Evolutionary conservation across 64 coral and sea anemone genomes (phyloP), one percentile per base, ranked within the genome.

Genomic region (Montipora sp.): DNA sequence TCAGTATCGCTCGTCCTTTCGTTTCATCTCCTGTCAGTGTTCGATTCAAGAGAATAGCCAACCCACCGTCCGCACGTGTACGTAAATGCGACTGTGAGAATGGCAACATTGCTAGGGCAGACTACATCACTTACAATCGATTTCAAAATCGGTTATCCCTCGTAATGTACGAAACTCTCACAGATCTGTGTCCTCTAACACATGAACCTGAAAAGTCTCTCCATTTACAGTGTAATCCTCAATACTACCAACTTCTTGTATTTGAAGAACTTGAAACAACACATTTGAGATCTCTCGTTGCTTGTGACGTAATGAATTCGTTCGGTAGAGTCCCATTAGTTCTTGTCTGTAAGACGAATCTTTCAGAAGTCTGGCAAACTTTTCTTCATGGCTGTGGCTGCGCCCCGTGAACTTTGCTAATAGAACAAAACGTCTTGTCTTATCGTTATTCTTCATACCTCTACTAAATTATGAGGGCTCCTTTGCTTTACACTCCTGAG

Each of bases 241-340:
- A n/a, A 36, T 85, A 22, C 63, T 85, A 5, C 82, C 82, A 85
- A 85, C 82, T 12, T 85, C 82, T 85, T 85, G 82, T 19, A 85
- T 65, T 72, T 85, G 82, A 71, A 85, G 82, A 85, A 85, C 71
- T 72, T 85, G 82, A 85, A 85, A 85, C 61, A 85, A 63, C 46
- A 85, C 44, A 50, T 85, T 85, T 47, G 47, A 27, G 61, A 68
- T 71, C 46, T 65, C 18, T 70, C 66, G 82, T 14, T 85, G 46
- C 47, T 66, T 85, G 45, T 85, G 82, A 49, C 82, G 82, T 46
- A 51, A 50, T 85, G 82, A 85, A 3, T 72, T 10, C 16, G 20
- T 85, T 70, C 82, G 61, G 49, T 85, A 46, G 8, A 85, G 82
- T 85, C 82, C 65, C 18, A 71, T 63, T 16, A 85, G 82, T 11